Conservation (phyloP, 1,140 invertebrate genomes). For the Drosophila sproati region DNA sequence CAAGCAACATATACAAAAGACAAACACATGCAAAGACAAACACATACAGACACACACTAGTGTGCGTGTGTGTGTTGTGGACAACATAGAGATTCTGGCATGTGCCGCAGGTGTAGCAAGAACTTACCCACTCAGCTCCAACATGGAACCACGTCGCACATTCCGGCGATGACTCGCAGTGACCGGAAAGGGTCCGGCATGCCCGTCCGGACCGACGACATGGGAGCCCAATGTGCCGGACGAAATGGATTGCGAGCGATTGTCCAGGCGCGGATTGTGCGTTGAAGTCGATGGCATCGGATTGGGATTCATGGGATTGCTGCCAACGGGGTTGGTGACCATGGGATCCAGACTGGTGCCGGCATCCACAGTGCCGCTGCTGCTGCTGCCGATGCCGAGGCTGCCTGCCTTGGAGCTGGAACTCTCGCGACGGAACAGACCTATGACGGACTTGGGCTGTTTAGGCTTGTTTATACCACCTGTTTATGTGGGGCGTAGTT, state of each 20-base stretch:
- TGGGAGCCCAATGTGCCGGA: conserved; percentile 52
- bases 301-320: conserved; percentile 26
- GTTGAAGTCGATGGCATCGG: conserved; percentile 56
- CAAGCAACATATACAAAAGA: not conserved
- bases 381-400: conserved; percentile 71
- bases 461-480: conserved; percentile 90
- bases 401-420: conserved; percentile 86
- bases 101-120: conserved; percentile 30
- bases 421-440: conserved; percentile 89
- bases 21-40: conserved; percentile 6
- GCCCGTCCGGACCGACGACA: conserved; percentile 64
- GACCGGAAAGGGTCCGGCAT: conserved; percentile 77
- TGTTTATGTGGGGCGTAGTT: conserved; percentile 63
- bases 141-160: conserved; percentile 88
- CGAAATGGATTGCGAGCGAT: conserved; percentile 83
- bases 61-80: conserved; percentile 23
- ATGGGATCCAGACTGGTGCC: conserved; percentile 70
- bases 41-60: conserved; percentile 15
- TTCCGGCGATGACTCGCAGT: conserved; percentile 87
- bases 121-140: conserved; percentile 89
- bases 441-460: conserved; percentile 90
- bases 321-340: conserved; percentile 20
- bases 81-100: conserved; percentile 48
- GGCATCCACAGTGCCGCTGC: conserved; percentile 59
- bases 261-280: conserved; percentile 72